phyloP scores from a whole-genome alignment of 2,888 invertebrate genomes.

The Heliconius erato region DNA sequence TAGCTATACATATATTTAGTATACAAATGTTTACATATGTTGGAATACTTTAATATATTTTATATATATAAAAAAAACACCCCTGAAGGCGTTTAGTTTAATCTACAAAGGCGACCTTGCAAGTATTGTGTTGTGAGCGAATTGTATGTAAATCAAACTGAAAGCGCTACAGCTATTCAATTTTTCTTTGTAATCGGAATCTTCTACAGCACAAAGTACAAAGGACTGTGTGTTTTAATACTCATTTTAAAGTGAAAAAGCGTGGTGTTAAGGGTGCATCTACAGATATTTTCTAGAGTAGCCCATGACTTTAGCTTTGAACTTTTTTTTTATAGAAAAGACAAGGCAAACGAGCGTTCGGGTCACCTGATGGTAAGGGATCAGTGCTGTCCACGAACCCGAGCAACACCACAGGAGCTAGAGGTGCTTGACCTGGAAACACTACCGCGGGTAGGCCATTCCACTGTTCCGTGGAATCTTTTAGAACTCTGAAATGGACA shows the following conservation, averaged over 20 bases:
- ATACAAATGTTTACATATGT: too few species aligned
- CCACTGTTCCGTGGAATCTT: too few species aligned
- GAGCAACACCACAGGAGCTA: too few species aligned
- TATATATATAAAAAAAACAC: not conserved
- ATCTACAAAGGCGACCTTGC: constrained; percentile 16
- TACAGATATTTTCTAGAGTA: too few species aligned
- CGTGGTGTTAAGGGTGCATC: not conserved
- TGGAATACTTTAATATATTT: not conserved
- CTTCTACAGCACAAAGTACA: constrained; percentile 20
- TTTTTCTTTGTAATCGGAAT: constrained; percentile 35
- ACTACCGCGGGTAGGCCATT: too few species aligned
- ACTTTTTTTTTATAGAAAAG: too few species aligned
- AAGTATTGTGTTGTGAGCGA: constrained; percentile 26
- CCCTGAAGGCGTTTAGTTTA: not conserved
- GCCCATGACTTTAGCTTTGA: not conserved
- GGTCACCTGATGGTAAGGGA: too few species aligned
- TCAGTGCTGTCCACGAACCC: too few species aligned
- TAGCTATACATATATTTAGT: too few species aligned
- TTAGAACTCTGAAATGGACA: not conserved
- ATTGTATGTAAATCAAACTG: constrained; percentile 37
- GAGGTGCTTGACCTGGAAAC: too few species aligned
- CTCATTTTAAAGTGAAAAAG: not conserved
- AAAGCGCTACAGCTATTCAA: constrained; percentile 37
- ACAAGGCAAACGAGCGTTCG: too few species aligned
- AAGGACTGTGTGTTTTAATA: constrained; percentile 10